Conservation (phyloP, 2,113 vertebrate genomes). For the Rattus rattus region DNA sequence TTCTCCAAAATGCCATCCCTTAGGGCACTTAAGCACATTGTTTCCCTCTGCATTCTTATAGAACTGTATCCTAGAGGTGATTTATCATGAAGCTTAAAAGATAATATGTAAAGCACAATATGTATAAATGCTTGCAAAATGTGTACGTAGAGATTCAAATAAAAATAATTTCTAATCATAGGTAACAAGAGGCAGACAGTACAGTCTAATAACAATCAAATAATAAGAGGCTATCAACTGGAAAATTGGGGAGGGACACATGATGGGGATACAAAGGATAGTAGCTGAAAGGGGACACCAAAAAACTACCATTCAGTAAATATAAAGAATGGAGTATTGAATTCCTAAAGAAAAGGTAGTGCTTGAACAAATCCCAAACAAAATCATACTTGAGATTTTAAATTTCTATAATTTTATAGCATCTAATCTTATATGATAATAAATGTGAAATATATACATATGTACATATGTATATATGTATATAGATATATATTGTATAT, state of each 20-base stretch:
- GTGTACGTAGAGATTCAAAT: not conserved
- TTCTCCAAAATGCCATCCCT: not conserved
- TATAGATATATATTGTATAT: not conserved
- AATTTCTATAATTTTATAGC: not conserved
- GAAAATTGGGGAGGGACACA: not conserved
- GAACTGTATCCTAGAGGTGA: not conserved
- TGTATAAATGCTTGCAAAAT: not conserved
- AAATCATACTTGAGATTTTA: not conserved
- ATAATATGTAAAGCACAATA: not conserved
- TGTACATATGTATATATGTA: not conserved
- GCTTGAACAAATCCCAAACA: not conserved
- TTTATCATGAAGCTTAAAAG: not conserved
- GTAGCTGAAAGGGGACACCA: not conserved
- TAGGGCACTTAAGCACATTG: not conserved
- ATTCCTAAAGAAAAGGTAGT: not conserved
- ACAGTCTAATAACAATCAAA: not conserved
- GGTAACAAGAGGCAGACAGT: fast-evolving
- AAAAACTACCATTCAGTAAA: not conserved
- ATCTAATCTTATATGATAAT: not conserved
- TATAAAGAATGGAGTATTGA: not conserved
- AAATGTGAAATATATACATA: not conserved
- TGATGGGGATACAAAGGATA: not conserved
- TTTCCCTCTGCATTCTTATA: not conserved
- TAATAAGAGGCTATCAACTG: not conserved
- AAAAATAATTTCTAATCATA: not conserved